phyloP scores from a whole-genome alignment of 2,888 invertebrate species.

The Melanophora roralis region DNA sequence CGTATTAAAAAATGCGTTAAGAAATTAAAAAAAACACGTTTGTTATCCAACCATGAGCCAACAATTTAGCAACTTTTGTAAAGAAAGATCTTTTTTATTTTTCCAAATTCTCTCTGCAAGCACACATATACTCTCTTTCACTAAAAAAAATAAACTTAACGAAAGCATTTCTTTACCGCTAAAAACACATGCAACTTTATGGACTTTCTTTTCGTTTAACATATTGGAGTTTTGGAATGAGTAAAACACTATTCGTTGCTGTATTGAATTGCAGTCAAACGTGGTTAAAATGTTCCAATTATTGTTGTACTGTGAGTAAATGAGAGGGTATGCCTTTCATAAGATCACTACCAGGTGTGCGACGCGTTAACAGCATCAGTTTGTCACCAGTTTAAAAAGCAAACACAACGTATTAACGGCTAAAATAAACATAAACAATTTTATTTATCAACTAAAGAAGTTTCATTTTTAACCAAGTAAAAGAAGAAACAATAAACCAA shows the following conservation, averaged over 20 bases:
- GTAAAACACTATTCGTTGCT: not conserved
- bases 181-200: not conserved
- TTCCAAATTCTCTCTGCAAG: not conserved
- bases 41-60: not conserved
- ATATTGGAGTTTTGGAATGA: not conserved
- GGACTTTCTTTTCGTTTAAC: conserved; percentile 54
- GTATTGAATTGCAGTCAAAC: not conserved
- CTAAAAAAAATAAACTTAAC: conserved; percentile 9
- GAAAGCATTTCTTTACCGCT: conserved; percentile 37
- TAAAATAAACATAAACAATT: conserved; percentile 6
- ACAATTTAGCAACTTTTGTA: not conserved
- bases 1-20: not conserved
- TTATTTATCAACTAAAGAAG: not conserved
- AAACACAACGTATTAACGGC: conserved; percentile 52
- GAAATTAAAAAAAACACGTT: conserved; percentile 11
- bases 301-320: conserved; percentile 6
- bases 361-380: conserved; percentile 56
- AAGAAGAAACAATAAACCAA: conserved; percentile 1
- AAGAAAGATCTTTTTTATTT: not conserved
- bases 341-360: conserved; percentile 37
- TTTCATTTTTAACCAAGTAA: not conserved
- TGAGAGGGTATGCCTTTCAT: conserved; percentile 1
- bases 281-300: not conserved
- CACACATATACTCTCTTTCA: not conserved
- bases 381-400: conserved; percentile 55